Evolutionary conservation across 2,113 vertebrate species (phyloP).

Genomic region (Muscicapa adusta): DNA sequence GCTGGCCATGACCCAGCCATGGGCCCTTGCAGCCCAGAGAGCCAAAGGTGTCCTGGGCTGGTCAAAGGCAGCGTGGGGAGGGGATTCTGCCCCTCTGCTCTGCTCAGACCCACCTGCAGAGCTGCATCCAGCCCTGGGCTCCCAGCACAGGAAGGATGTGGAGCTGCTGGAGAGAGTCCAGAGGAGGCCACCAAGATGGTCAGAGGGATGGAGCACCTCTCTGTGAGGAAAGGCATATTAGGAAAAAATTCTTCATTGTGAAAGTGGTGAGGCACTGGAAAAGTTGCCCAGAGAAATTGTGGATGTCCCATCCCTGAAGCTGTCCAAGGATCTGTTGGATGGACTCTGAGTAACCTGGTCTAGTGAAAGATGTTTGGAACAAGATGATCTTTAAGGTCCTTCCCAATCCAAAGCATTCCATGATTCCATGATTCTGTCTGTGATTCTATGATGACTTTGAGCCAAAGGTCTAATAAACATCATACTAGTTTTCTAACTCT

Average conservation of each 20-base stretch:
- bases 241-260: not conserved
- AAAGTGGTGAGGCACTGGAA: not conserved
- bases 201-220: not conserved
- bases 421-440: not conserved
- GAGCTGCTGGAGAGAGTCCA: accelerated
- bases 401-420: not conserved
- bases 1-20: not conserved
- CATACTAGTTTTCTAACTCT: no score
- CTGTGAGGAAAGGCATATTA: not conserved
- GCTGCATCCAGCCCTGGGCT: not conserved
- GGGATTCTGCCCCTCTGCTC: not conserved
- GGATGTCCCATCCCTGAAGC: not conserved
- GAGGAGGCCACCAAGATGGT: not conserved
- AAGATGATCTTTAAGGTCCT: not conserved
- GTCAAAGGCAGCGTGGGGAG: not conserved
- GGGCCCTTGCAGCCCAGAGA: not conserved
- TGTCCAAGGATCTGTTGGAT: not conserved
- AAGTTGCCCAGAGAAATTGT: not conserved
- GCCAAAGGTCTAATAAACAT: no score
- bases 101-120: not conserved
- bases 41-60: not conserved
- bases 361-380: not conserved
- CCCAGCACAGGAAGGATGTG: not conserved
- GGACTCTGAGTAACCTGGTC: not conserved
- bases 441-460: not conserved